Evolutionary conservation across 2,888 invertebrate genomes (phyloP).

Genomic region (Nematopogon swammerdamellus): DNA sequence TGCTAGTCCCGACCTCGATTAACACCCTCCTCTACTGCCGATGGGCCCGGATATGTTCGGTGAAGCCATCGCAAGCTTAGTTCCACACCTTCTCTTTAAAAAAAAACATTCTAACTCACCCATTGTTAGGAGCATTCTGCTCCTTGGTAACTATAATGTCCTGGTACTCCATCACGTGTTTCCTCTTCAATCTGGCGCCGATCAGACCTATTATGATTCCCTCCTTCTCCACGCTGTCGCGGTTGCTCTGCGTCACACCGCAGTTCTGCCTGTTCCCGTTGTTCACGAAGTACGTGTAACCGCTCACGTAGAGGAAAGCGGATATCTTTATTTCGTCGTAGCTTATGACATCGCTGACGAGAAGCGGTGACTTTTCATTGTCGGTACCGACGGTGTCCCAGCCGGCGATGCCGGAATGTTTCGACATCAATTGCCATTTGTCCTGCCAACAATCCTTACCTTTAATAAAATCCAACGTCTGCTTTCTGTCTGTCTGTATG

Average conservation of each 20-base stretch:
- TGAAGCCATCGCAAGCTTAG: no score
- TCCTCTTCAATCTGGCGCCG: slow-evolving; percentile 39
- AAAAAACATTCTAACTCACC: slow-evolving; percentile 21
- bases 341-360: slow-evolving; percentile 45
- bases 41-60: no score
- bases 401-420: slow-evolving; percentile 36
- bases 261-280: slow-evolving; percentile 52
- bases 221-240: slow-evolving; percentile 31
- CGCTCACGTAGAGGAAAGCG: slow-evolving; percentile 51
- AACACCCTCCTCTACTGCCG: no score
- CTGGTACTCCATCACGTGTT: slow-evolving; percentile 47
- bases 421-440: slow-evolving; percentile 32
- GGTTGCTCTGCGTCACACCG: slow-evolving; percentile 29
- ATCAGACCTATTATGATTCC: slow-evolving; percentile 48
- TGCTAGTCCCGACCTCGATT: no score
- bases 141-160: slow-evolving; percentile 43
- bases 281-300: slow-evolving; percentile 55
- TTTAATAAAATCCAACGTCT: no score
- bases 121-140: slow-evolving; percentile 46
- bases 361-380: slow-evolving; percentile 36
- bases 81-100: no score
- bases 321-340: slow-evolving; percentile 60
- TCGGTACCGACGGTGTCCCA: slow-evolving; percentile 52
- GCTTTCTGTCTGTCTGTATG: no score
- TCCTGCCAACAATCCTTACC: no score